Base-by-base conservation (phyloP, 2,888 invertebrate genomes). In the Pachycephus smyrnensis region DNA sequence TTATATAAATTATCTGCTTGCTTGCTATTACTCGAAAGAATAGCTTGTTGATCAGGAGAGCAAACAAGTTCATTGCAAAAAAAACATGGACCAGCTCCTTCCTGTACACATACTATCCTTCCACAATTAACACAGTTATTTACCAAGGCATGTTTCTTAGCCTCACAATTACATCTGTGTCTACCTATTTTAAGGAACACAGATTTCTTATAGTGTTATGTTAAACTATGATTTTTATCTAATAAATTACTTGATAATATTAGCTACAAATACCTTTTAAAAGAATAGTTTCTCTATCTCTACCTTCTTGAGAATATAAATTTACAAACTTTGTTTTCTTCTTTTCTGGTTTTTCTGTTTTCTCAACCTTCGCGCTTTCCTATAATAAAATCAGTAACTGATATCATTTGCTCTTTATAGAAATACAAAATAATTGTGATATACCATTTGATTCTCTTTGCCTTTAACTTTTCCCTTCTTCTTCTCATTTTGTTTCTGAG, bases 61-160 rank as follows among this genome's bases (percentile, higher is more conserved):
- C 96, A 96, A 91, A 99, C 99, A 90, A 97, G 92, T 86, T 94
- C 94, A 0, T 96, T 96, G 92, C 99, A 99, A 89, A 96, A 98
- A 73, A 98, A 94, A 89, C 99, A 99, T 0, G 98, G 98, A 0
- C 99, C 99, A 12, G 98, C 96, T 1, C 99, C 99, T 92, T 99
- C 99, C 92, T 98, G 98, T 77, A 94, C 94, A 91, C 99, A 99
- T 9, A 99, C 96, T 81, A 99, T 96, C 78, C 98, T 94, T 0
- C 99, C 99, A 92, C 99, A 99, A 80, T 95, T 94, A 15, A 96
- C 90, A 88, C 99, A 99, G 92, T 99, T 99, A 90, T 97, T 98
- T 79, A 99, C 93, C 74, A 99, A 93, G 77, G 94, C 94, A 90
- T 99, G 99, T 87, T 95, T 96, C 4, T 95, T 94, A 0, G 99